A percentile compares a stretch with the other conserved stretches of the same genome.
phyloP scores from a whole-genome alignment of 2,888 invertebrate genomes.

The Nomada ruficornis region DNA sequence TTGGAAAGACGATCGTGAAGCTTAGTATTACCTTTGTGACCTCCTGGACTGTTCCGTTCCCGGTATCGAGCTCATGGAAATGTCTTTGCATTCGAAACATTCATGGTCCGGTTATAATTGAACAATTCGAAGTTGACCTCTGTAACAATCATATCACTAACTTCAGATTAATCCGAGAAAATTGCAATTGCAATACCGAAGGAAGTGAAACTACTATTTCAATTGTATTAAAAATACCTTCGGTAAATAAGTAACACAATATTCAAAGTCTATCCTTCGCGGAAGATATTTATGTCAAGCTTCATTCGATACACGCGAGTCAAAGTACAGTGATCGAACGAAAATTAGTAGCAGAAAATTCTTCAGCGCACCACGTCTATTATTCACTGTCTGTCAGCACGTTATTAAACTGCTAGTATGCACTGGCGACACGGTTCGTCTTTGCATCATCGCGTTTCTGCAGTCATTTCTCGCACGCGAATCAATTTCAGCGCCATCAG shows the following conservation, averaged over 20 bases:
- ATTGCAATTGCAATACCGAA: too few species aligned
- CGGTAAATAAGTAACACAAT: too few species aligned
- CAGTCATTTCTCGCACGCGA: background rate
- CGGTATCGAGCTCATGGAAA: too few species aligned
- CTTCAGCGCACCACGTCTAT: background rate
- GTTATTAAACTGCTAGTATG: constrained; percentile 10
- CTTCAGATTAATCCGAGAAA: background rate
- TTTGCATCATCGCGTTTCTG: background rate
- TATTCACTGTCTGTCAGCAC: constrained; percentile 16
- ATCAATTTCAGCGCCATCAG: constrained; percentile 11
- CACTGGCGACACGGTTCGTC: background rate
- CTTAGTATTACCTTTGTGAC: constrained; percentile 39
- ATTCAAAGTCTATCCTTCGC: background rate
- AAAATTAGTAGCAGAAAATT: background rate
- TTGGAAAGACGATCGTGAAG: constrained; percentile 23
- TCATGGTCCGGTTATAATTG: too few species aligned
- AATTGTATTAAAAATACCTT: background rate
- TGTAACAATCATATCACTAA: background rate
- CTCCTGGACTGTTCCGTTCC: background rate
- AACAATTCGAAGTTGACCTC: too few species aligned
- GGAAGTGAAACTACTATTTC: too few species aligned
- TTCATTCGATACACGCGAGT: too few species aligned
- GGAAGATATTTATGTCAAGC: too few species aligned
- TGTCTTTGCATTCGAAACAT: background rate
- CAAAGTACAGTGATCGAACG: background rate